phyloP scores from a whole-genome alignment of 1,140 invertebrate species.

The Lordiphosa collinella region DNA sequence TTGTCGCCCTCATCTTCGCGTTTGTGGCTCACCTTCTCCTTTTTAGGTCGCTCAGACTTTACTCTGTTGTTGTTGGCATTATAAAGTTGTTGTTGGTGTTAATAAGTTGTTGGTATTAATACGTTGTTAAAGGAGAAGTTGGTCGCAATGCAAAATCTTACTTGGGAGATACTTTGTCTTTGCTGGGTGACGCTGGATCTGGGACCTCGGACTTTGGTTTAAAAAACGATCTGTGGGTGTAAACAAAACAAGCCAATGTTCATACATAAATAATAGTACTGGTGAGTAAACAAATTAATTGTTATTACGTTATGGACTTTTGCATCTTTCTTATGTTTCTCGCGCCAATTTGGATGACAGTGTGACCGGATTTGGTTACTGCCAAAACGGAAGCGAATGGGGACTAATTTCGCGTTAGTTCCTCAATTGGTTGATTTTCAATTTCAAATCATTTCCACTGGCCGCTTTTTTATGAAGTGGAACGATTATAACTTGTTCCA shows the following conservation, averaged over 20 bases:
- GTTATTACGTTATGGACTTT: constrained; percentile 64
- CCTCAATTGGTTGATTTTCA: too few species aligned
- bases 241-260: neutral
- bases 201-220: constrained; percentile 39
- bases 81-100: too few species aligned
- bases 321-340: constrained; percentile 40
- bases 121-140: neutral
- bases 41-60: neutral
- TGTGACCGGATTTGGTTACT: neutral
- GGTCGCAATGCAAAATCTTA: constrained; percentile 11
- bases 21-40: constrained; percentile 16
- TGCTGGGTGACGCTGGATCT: constrained; percentile 6
- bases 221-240: constrained; percentile 46
- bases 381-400: neutral
- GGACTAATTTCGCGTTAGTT: too few species aligned
- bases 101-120: too few species aligned
- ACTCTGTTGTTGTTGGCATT: too few species aligned
- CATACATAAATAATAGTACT: neutral
- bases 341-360: constrained; percentile 41
- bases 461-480: too few species aligned
- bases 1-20: constrained; percentile 10
- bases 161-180: constrained; percentile 19
- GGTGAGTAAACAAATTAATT: neutral
- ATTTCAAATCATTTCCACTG: neutral
- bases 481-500: too few species aligned